Conservation (phyloP, 2,797 vertebrate species). For the Buceros bicornis region DNA sequence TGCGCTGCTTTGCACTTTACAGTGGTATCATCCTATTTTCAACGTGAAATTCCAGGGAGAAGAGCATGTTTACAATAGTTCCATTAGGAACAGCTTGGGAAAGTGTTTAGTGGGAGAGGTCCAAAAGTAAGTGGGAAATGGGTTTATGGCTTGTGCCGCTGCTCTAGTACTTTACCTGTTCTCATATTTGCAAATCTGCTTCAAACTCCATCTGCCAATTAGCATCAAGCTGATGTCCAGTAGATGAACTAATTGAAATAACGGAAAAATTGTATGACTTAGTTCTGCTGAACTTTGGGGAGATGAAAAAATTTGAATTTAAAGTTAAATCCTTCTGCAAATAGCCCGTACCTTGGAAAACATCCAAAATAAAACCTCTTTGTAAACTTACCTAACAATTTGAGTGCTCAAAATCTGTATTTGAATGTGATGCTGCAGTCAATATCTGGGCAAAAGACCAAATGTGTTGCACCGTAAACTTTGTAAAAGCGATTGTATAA, state of each 20-base stretch:
- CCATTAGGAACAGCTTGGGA: neutral
- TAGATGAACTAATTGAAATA: neutral
- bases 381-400: neutral
- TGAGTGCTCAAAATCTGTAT: neutral
- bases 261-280: neutral
- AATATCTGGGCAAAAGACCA: neutral
- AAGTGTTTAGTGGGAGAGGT: neutral
- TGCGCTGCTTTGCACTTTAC: neutral
- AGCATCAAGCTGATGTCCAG: neutral
- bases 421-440: neutral
- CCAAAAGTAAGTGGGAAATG: neutral
- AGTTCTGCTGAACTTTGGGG: neutral
- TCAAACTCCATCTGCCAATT: neutral
- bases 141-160: neutral
- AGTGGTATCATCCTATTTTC: neutral
- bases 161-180: neutral
- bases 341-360: neutral
- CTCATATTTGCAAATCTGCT: neutral
- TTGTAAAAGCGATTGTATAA: neutral
- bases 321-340: neutral
- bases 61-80: neutral
- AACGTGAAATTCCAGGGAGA: slow-evolving; percentile 6
- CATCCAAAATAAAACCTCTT: neutral
- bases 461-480: neutral
- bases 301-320: neutral